Evolutionary conservation across 2,113 vertebrate genomes (phyloP), one percentile per base, ranked within the genome.

Genomic region (Carassius gibelio): DNA sequence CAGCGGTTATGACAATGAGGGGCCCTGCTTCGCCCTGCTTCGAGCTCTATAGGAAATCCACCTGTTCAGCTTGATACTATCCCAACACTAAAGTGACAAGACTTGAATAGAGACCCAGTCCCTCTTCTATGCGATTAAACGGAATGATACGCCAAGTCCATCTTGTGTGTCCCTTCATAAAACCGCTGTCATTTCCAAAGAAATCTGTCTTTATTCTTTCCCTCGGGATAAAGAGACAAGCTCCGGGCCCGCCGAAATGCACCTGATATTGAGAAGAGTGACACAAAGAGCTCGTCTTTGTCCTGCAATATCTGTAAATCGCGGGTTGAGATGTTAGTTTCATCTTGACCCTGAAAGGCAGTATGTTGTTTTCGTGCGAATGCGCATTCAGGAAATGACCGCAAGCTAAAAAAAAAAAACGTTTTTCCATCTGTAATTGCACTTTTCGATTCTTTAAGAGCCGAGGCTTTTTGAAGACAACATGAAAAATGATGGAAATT

Each of bases 61-160:
- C 87, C 85, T 86, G 88, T 86, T 84, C 78, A 50, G 45, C 72
- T 76, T 81, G 82, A 52, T 84, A 84, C 48, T 83, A 71, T 82
- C 77, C 81, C 85, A 84, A 80, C 66, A 80, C 81, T 68, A 78
- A 75, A 78, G 81, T 84, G 85, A 84, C 87, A 69, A 55, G 36
- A 68, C 48, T 36, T 88, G 82, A 88, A 86, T 86, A 82, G 82
- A 48, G 36, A 61, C 61, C 79, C 72, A 75, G 84, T 45, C 71
- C 75, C 66, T 86, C 81, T 66, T 84, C 77, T 86, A 82, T 86
- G 55, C 82, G 85, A 86, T 88, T 88, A 88, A 84, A 64, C 26
- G 21, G 85, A 82, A 78, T 87, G 83, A 88, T 86, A 88, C 84
- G 88, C 82, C 85, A 84, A 86, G 85, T 88, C 81, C 82, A 86